These are phyloP conservation scores for Eurystomus glaucurus DNA, from an alignment of 2,797 vertebrate species.

Conservation along the genomic window DNA sequence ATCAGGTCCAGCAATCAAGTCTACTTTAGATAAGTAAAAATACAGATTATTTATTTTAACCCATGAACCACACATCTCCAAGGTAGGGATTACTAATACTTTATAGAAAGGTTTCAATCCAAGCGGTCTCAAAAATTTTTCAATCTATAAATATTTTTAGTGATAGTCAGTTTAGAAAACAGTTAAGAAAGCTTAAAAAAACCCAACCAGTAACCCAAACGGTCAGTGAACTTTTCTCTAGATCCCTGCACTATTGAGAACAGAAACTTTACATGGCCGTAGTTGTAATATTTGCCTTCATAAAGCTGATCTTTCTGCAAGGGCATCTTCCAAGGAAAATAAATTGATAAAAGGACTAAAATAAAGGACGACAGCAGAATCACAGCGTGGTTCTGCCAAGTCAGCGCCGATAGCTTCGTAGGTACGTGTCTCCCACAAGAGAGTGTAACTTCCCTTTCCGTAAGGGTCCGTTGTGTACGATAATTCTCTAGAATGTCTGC, in stretches of 20 bases:
- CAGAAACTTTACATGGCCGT: not conserved
- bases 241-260: not conserved
- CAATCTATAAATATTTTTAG: not conserved
- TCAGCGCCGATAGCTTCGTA: not conserved
- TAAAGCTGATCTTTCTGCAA: not conserved
- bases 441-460: not conserved
- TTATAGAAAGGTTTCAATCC: not conserved
- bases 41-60: not conserved
- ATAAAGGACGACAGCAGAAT: not conserved
- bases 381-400: rapidly evolving
- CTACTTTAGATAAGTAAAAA: not conserved
- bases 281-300: not conserved
- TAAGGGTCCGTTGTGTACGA: rapidly evolving
- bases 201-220: not conserved
- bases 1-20: too few species aligned
- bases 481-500: not conserved
- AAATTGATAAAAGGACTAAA: not conserved
- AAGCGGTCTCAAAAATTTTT: not conserved
- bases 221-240: not conserved
- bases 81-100: rapidly evolving
- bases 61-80: not conserved
- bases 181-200: not conserved
- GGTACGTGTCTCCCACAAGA: not conserved
- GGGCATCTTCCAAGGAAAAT: not conserved
- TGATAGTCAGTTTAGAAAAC: not conserved